phyloP scores from a whole-genome alignment of 2,797 vertebrate species.

The Sebastes iracundus region DNA sequence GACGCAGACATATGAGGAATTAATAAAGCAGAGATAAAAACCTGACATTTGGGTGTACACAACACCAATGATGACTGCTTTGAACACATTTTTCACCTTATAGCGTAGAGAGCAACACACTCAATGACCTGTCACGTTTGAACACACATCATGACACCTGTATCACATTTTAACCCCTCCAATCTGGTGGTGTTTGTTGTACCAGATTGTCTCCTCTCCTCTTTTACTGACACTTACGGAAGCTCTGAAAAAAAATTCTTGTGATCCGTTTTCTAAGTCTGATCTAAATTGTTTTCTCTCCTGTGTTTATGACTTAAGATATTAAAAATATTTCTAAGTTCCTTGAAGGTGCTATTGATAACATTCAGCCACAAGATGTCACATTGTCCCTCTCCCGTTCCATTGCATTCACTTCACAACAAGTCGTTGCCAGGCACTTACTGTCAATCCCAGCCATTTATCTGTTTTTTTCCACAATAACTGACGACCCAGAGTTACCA shows the following conservation, averaged over 20 bases:
- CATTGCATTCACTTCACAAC: too few relatives aligned
- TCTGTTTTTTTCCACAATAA: too few relatives aligned
- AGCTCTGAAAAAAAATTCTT: not conserved
- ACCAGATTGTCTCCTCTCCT: not conserved
- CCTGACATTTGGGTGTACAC: not conserved
- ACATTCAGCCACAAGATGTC: too few relatives aligned
- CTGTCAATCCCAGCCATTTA: fast-evolving
- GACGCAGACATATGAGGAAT: constrained; percentile 5
- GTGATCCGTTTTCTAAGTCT: not conserved
- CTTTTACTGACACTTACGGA: not conserved
- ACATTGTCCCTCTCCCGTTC: fast-evolving
- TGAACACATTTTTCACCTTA: not conserved
- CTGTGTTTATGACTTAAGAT: not conserved
- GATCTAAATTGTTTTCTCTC: not conserved
- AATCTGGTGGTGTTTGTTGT: not conserved
- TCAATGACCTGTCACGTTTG: not conserved
- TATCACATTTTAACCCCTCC: not conserved
- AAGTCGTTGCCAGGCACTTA: too few relatives aligned
- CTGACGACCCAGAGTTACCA: too few relatives aligned
- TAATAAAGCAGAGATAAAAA: not conserved
- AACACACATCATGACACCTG: not conserved
- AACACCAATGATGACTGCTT: not conserved
- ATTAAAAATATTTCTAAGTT: too few relatives aligned
- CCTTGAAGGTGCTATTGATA: too few relatives aligned
- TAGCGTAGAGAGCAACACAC: not conserved